phyloP scores from a whole-genome alignment of 2,113 vertebrate species.

The Picathartes gymnocephalus region DNA sequence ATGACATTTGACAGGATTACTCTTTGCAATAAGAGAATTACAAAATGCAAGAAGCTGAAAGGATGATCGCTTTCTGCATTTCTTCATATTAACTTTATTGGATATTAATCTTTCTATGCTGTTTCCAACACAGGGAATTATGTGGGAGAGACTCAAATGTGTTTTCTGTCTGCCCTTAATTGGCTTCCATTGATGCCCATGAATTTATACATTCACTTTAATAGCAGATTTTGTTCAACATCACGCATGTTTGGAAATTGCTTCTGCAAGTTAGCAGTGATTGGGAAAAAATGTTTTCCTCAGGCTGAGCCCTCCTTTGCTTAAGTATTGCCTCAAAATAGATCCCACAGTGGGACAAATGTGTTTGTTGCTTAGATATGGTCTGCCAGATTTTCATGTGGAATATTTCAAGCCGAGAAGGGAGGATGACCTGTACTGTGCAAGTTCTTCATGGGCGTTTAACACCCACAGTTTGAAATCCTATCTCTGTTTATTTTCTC shows the following conservation, averaged over 20 bases:
- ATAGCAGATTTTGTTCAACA: not conserved
- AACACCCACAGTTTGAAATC: constrained; percentile 51
- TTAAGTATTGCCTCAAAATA: constrained; percentile 53
- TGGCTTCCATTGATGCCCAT: not conserved
- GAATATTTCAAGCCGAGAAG: constrained; percentile 24
- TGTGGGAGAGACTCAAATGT: not conserved
- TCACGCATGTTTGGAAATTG: not conserved
- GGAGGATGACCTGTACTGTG: constrained; percentile 13
- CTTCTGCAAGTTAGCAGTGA: constrained; percentile 2
- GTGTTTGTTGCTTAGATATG: constrained; percentile 40
- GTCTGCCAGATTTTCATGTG: constrained; percentile 43
- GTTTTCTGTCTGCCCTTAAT: not conserved
- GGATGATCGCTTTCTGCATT: not conserved
- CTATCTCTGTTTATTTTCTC: constrained; percentile 52
- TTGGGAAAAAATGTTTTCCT: constrained; percentile 13
- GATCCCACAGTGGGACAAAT: constrained; percentile 36
- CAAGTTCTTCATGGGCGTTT: constrained; percentile 22
- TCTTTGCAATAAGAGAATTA: not conserved
- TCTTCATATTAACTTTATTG: not conserved
- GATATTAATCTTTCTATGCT: not conserved
- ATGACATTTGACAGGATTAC: constrained; percentile 9
- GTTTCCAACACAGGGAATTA: not conserved
- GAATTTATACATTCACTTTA: not conserved
- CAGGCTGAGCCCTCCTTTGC: not conserved
- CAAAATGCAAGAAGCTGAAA: not conserved